Percentiles rank a stretch among this genome's conserved stretches.
These are phyloP conservation scores for Aethina tumida DNA, from an alignment of 1,140 invertebrate genomes.

Conservation along the genomic window DNA sequence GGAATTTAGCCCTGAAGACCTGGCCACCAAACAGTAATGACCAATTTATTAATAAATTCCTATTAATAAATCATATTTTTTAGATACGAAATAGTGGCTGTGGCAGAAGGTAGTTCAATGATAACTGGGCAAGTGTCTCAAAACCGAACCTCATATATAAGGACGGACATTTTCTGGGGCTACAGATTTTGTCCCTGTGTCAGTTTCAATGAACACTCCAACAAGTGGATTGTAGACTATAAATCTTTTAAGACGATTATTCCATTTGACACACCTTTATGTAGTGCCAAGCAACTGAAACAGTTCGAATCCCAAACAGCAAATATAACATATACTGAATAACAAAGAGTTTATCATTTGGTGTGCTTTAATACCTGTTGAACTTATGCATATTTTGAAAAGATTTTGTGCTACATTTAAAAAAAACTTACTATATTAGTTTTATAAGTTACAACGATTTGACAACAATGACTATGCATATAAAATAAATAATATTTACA, in stretches of 20 bases:
- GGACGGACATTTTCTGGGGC: constrained; percentile 78
- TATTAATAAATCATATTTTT: constrained; percentile 36
- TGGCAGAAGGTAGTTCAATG: constrained; percentile 72
- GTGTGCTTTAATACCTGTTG: too few relatives aligned
- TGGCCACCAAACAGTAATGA: constrained; percentile 15
- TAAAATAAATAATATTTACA: too few relatives aligned
- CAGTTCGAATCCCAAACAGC: too few relatives aligned
- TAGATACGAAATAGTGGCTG: constrained; percentile 79
- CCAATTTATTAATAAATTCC: constrained; percentile 2
- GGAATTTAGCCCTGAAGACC: constrained; percentile 40
- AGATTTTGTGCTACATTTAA: too few relatives aligned
- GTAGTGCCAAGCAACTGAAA: constrained; percentile 56
- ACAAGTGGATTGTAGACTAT: constrained; percentile 25
- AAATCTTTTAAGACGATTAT: constrained; percentile 86
- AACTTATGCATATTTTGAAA: too few relatives aligned
- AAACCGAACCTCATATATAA: constrained; percentile 68
- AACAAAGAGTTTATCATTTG: too few relatives aligned
- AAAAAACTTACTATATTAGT: too few relatives aligned
- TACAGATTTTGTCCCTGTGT: constrained; percentile 54
- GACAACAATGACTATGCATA: too few relatives aligned
- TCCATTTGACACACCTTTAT: constrained; percentile 85
- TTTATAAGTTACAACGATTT: too few relatives aligned
- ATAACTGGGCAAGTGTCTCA: constrained; percentile 67
- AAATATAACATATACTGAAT: too few relatives aligned
- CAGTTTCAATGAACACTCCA: constrained; percentile 17